Percentiles rank a stretch among this genome's conserved stretches.
Conservation (phyloP, 2,888 invertebrate genomes). For the Blastobasis adustella region DNA sequence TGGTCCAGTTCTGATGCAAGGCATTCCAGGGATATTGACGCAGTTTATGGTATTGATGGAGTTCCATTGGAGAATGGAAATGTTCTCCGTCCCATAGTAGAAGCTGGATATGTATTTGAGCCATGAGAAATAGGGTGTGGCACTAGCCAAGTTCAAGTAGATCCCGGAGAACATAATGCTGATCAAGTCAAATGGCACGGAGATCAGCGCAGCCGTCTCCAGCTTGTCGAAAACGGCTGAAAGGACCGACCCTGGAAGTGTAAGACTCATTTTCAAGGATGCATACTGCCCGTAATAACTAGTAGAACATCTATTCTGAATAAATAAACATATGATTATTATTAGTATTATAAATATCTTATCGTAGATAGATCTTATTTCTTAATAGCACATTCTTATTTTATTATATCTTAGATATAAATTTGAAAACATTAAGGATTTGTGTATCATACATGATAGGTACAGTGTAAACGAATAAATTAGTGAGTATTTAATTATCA, state of each 20-base stretch:
- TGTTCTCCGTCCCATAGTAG: constrained; percentile 80
- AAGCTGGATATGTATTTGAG: constrained; percentile 81
- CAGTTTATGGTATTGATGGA: constrained; percentile 76
- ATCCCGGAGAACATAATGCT: constrained; percentile 80
- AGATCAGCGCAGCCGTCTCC: constrained; percentile 78
- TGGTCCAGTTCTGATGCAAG: constrained; percentile 76
- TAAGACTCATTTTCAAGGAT: too few species aligned
- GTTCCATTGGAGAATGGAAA: constrained; percentile 81
- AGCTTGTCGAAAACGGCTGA: constrained; percentile 81
- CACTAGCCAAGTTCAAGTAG: constrained; percentile 77
- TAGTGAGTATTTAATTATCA: too few species aligned
- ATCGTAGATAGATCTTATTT: too few species aligned
- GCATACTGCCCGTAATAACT: too few species aligned
- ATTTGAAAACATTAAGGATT: too few species aligned
- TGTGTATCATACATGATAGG: too few species aligned
- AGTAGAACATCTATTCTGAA: too few species aligned
- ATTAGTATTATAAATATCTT: too few species aligned
- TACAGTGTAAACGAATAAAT: too few species aligned
- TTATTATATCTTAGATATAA: too few species aligned
- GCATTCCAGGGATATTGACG: constrained; percentile 64
- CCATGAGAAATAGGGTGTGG: constrained; percentile 69
- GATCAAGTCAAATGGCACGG: constrained; percentile 80
- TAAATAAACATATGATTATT: too few species aligned
- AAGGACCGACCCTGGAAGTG: constrained; percentile 73
- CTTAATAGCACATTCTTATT: too few species aligned